A percentile compares a stretch with the other conserved stretches of the same genome.
These are phyloP conservation scores for Dicyrtoma fusca DNA, from an alignment of 2,888 invertebrate genomes.

Conservation along the genomic window DNA sequence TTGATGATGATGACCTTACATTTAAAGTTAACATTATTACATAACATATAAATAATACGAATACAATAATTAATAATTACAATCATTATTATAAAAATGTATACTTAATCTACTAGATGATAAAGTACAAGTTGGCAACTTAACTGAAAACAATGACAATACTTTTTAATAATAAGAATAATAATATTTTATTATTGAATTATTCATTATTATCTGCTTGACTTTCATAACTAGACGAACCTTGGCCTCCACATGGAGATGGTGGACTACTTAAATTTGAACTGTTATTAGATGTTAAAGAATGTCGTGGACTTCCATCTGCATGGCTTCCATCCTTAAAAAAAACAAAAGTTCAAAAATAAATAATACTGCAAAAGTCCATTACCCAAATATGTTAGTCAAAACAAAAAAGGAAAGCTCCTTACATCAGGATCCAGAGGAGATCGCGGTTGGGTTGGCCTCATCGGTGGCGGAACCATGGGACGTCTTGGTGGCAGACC, in stretches of 20 bases:
- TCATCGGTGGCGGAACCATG: slow-evolving; percentile 53
- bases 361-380: too few relatives aligned
- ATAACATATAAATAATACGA: neutral
- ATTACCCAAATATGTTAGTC: too few relatives aligned
- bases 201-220: slow-evolving; percentile 54
- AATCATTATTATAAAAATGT: too few relatives aligned
- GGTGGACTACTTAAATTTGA: slow-evolving; percentile 74
- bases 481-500: slow-evolving; percentile 53
- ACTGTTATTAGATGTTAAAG: slow-evolving; percentile 74
- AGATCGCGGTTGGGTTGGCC: slow-evolving; percentile 49
- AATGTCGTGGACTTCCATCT: slow-evolving; percentile 70
- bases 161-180: neutral
- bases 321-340: slow-evolving; percentile 60
- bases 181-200: slow-evolving; percentile 8
- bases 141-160: slow-evolving; percentile 20
- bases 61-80: too few relatives aligned
- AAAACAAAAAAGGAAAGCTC: neutral
- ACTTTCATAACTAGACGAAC: slow-evolving; percentile 71
- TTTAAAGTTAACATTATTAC: neutral
- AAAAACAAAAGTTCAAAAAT: neutral
- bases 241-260: slow-evolving; percentile 69
- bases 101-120: neutral
- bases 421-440: slow-evolving; percentile 51
- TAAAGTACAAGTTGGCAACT: slow-evolving; percentile 18
- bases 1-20: neutral